Conservation (phyloP, 1,140 invertebrate genomes). For the Drosophila carrolli region DNA sequence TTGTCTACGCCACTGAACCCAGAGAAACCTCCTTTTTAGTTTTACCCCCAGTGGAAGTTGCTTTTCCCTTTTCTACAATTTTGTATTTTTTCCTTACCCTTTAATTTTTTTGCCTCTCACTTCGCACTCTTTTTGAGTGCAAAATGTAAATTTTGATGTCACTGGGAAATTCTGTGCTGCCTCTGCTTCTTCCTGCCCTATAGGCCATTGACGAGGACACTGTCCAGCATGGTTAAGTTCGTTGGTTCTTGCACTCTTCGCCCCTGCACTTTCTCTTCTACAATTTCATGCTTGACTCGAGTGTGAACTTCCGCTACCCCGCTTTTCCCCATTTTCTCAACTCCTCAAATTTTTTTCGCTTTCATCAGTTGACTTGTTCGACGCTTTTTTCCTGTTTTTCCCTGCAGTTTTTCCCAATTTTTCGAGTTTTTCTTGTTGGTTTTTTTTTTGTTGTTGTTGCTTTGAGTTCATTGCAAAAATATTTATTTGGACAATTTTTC, state of each 20-base stretch:
- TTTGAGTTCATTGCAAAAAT: conserved; percentile 40
- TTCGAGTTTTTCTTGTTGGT: conserved; percentile 7
- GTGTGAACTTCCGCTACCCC: conserved; percentile 15
- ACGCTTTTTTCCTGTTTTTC: conserved; percentile 3
- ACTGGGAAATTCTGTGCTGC: conserved; percentile 40
- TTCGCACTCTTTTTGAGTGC: conserved; percentile 38
- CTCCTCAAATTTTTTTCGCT: conserved; percentile 3
- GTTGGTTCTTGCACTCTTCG: conserved; percentile 24
- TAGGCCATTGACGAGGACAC: conserved; percentile 50
- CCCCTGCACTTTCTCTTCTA: conserved; percentile 54
- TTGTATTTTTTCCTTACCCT: conserved; percentile 18
- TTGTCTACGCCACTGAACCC: background rate
- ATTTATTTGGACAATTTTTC: conserved; percentile 52
- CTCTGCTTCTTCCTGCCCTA: conserved; percentile 8
- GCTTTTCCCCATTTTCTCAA: background rate
- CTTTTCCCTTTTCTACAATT: conserved; percentile 38
- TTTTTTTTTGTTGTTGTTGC: conserved; percentile 5
- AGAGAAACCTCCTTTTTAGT: background rate
- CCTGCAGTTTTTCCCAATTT: conserved; percentile 1
- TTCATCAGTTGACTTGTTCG: conserved; percentile 44
- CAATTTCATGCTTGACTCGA: conserved; percentile 54
- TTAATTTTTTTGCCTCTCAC: conserved; percentile 10
- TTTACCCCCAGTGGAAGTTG: conserved; percentile 21
- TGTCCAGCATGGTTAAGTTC: conserved; percentile 43
- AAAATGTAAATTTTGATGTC: conserved; percentile 69